These are phyloP conservation scores for Agriopis leucophaearia DNA, from an alignment of 2,888 invertebrate species.

Conservation along the genomic window DNA sequence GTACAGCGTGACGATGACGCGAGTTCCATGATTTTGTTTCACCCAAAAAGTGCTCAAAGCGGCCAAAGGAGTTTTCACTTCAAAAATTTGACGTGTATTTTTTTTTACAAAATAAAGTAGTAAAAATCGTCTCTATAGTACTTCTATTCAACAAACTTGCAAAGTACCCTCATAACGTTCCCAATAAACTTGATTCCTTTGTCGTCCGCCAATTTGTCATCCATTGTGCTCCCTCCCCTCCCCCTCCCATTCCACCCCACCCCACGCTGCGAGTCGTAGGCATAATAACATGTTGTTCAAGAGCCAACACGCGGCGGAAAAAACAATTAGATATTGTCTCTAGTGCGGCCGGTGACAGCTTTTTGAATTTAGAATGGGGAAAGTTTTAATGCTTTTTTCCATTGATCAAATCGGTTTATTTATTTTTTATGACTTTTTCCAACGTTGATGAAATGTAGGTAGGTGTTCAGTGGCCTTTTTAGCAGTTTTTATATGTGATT, in stretches of 20 bases:
- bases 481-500: neutral
- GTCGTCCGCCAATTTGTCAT: conserved; percentile 82
- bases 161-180: conserved; percentile 80
- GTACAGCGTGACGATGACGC: too few relatives aligned
- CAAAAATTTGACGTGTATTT: too few relatives aligned
- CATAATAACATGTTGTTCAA: conserved; percentile 70
- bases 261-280: conserved; percentile 41
- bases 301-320: conserved; percentile 76
- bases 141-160: conserved; percentile 62
- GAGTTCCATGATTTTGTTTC: too few relatives aligned
- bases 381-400: conserved; percentile 31
- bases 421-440: too few relatives aligned
- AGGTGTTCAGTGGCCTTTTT: neutral
- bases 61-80: too few relatives aligned
- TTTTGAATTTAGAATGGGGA: conserved; percentile 47
- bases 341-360: conserved; percentile 53
- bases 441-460: too few relatives aligned
- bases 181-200: conserved; percentile 84
- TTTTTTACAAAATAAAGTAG: neutral
- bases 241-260: neutral
- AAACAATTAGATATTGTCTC: conserved; percentile 78
- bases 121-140: conserved; percentile 46
- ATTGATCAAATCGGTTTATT: too few relatives aligned
- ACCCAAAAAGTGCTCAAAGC: too few relatives aligned
- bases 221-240: conserved; percentile 62